Percentiles rank a stretch among this genome's conserved stretches.
phyloP scores from a whole-genome alignment of 1,140 invertebrate genomes.

The Heliconius himera region DNA sequence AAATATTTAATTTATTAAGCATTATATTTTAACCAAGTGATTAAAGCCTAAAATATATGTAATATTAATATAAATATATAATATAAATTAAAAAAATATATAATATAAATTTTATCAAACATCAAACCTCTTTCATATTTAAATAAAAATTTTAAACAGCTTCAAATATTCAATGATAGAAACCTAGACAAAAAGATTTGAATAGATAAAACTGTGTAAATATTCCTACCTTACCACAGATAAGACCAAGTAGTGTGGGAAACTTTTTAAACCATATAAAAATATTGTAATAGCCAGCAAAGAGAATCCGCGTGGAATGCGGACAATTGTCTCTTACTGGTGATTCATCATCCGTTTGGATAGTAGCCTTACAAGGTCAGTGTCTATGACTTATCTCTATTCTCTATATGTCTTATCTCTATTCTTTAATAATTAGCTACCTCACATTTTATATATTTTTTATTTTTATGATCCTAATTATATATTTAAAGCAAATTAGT shows the following conservation, averaged over 20 bases:
- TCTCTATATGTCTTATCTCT: slow-evolving; percentile 29
- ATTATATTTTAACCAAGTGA: no score
- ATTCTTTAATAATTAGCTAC: slow-evolving; percentile 16
- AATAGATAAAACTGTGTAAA: slow-evolving; percentile 6
- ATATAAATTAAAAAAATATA: no score
- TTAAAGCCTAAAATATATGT: no score
- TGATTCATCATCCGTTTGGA: slow-evolving; percentile 36
- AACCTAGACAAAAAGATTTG: slow-evolving; percentile 6
- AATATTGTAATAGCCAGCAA: slow-evolving; percentile 34
- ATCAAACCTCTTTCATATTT: neutral
- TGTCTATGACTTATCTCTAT: slow-evolving; percentile 30
- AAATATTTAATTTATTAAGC: no score
- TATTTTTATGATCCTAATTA: neutral
- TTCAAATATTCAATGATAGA: neutral
- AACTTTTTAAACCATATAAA: slow-evolving; percentile 35
- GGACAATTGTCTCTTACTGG: slow-evolving; percentile 35
- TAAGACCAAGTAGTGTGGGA: slow-evolving; percentile 27
- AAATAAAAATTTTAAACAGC: neutral
- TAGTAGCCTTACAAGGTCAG: slow-evolving; percentile 22
- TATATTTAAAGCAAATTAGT: slow-evolving; percentile 12
- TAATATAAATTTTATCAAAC: slow-evolving; percentile 1
- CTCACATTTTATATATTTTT: neutral
- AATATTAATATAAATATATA: no score
- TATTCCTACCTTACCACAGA: neutral
- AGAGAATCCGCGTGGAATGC: slow-evolving; percentile 36